Percentiles rank a stretch among this genome's conserved stretches.
These are phyloP conservation scores for Coranthus polyacanthus DNA, from an alignment of 2,797 vertebrate species.

Conservation along the genomic window DNA sequence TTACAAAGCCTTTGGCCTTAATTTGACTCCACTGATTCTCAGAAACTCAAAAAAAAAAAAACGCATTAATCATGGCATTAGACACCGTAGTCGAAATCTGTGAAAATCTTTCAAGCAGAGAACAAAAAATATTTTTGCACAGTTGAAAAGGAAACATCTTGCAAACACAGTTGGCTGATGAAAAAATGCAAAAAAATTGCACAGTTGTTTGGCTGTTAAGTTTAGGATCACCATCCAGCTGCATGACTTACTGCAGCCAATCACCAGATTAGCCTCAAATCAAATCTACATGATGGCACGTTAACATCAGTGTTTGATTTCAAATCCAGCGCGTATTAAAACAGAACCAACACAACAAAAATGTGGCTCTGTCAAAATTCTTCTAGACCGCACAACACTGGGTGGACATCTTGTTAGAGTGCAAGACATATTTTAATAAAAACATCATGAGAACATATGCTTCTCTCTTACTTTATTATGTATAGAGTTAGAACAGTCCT, in stretches of 20 bases:
- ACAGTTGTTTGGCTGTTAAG: slow-evolving; percentile 17
- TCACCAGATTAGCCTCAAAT: slow-evolving; percentile 22
- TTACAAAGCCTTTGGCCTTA: too few species aligned
- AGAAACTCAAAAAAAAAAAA: too few species aligned
- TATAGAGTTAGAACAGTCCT: slow-evolving; percentile 25
- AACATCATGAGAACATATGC: slow-evolving; percentile 30
- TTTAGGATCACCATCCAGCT: slow-evolving; percentile 12
- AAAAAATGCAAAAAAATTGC: slow-evolving; percentile 28
- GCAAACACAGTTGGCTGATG: too few species aligned
- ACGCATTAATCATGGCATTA: too few species aligned
- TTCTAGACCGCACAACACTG: slow-evolving; percentile 10
- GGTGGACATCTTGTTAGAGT: slow-evolving; percentile 9
- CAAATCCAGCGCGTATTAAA: slow-evolving; percentile 1
- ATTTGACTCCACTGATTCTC: too few species aligned
- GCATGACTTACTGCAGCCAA: slow-evolving; percentile 4
- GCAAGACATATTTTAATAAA: slow-evolving; percentile 18
- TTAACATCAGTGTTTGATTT: slow-evolving; percentile 7
- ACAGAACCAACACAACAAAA: slow-evolving; percentile 14
- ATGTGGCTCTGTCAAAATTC: slow-evolving; percentile 2
- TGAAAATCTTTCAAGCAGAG: too few species aligned
- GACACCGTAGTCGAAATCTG: too few species aligned
- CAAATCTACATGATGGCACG: slow-evolving; percentile 6
- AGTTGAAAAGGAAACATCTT: too few species aligned
- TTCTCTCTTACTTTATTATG: slow-evolving; percentile 7
- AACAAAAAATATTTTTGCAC: too few species aligned